phyloP scores from a whole-genome alignment of 1,140 invertebrate genomes.

The Drosophila obscura region DNA sequence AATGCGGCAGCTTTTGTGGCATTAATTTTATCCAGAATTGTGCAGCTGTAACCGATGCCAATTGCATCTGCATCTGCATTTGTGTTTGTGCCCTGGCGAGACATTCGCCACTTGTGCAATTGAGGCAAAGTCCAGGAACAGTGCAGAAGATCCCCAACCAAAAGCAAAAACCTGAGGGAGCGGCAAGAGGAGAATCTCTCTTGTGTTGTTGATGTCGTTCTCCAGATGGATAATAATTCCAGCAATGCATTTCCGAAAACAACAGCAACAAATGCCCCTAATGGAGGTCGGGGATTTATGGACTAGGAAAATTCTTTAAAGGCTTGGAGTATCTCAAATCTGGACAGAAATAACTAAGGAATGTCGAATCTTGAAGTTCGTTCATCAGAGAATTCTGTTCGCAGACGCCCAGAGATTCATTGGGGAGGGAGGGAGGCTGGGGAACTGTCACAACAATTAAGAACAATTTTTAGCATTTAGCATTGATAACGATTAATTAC shows the following conservation, averaged over 20 bases:
- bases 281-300: constrained; percentile 46
- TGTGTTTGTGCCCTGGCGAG: constrained; percentile 26
- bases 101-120: constrained; percentile 54
- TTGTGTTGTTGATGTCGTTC: constrained; percentile 30
- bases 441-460: not conserved
- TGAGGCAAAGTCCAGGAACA: constrained; percentile 51
- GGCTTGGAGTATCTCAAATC: constrained; percentile 17
- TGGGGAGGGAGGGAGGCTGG: not conserved
- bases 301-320: constrained; percentile 32
- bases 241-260: constrained; percentile 29
- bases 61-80: constrained; percentile 40
- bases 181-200: too few species aligned
- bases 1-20: constrained; percentile 42
- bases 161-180: too few species aligned
- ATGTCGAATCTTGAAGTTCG: not conserved
- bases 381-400: not conserved
- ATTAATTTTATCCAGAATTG: constrained; percentile 80
- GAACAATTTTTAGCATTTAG: not conserved
- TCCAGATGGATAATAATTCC: constrained; percentile 30
- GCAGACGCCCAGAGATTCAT: constrained; percentile 10
- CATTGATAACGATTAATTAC: constrained; percentile 2
- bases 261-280: constrained; percentile 49
- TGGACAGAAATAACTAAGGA: constrained; percentile 8
- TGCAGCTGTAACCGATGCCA: constrained; percentile 79
- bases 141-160: constrained; percentile 14